phyloP scores from a whole-genome alignment of 2,113 vertebrate genomes.

The Anser brachyrhynchus region DNA sequence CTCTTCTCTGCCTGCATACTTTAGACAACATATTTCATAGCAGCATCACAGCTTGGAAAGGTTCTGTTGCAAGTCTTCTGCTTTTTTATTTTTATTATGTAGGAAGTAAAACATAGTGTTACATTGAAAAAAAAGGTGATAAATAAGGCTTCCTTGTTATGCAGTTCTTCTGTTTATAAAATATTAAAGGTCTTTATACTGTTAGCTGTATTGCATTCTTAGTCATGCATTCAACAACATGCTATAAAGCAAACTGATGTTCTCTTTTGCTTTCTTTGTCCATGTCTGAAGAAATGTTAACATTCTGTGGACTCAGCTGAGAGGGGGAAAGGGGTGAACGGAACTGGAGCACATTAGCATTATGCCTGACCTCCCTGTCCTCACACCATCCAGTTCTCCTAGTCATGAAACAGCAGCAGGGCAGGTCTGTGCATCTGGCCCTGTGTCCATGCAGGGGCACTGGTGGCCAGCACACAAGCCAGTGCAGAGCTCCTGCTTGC shows the following conservation, averaged over 20 bases:
- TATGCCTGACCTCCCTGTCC: rapidly evolving
- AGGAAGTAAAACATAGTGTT: background rate
- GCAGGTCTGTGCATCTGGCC: background rate
- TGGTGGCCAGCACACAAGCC: background rate
- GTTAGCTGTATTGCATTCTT: background rate
- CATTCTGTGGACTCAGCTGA: background rate
- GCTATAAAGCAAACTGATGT: background rate
- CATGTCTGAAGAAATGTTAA: background rate
- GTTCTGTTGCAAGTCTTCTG: background rate
- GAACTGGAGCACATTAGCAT: background rate
- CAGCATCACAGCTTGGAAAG: background rate
- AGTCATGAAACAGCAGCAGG: background rate
- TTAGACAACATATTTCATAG: background rate
- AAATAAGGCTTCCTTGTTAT: background rate
- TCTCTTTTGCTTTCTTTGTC: background rate
- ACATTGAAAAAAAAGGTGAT: background rate
- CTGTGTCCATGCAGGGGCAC: rapidly evolving
- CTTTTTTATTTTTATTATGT: background rate
- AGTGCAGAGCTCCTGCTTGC: background rate
- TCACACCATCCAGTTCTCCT: background rate
- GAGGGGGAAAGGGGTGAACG: background rate
- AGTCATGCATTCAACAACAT: background rate
- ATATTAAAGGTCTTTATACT: background rate
- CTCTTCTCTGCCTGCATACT: background rate
- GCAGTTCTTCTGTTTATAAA: background rate